Percentiles rank a stretch among this genome's conserved stretches.
These are phyloP conservation scores for Enteromius paludinosus DNA, from an alignment of 2,797 vertebrate species.

Conservation along the genomic window DNA sequence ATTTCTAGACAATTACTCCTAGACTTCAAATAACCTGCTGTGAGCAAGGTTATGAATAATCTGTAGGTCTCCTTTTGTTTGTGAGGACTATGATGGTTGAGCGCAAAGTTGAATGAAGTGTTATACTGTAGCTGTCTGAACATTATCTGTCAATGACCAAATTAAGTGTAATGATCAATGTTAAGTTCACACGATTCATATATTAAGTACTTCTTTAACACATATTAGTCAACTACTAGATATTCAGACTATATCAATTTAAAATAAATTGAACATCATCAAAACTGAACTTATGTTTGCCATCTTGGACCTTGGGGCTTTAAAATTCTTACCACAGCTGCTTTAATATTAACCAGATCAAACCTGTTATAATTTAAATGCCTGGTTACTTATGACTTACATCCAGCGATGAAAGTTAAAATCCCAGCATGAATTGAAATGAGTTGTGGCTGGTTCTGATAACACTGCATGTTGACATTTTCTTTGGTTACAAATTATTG, in stretches of 20 bases:
- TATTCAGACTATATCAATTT: background rate
- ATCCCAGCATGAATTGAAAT: constrained; percentile 55
- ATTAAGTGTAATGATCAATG: background rate
- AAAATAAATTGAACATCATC: background rate
- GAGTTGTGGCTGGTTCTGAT: constrained; percentile 48
- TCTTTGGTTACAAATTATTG: constrained; percentile 31
- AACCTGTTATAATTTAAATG: constrained; percentile 61
- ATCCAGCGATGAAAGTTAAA: constrained; percentile 62
- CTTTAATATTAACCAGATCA: constrained; percentile 52
- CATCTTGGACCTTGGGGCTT: constrained; percentile 38
- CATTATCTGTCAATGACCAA: background rate
- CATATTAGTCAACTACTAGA: background rate
- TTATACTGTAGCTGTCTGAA: background rate
- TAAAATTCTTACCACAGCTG: constrained; percentile 34
- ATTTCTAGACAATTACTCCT: constrained; percentile 15
- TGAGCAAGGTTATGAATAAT: background rate
- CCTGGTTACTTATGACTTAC: constrained; percentile 57
- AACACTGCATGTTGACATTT: constrained; percentile 50
- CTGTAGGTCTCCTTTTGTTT: background rate
- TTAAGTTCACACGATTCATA: background rate
- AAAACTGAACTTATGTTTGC: constrained; percentile 3
- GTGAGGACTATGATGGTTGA: background rate
- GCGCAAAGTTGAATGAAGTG: background rate
- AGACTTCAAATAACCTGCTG: constrained; percentile 3
- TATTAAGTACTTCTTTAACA: background rate